Percentiles rank a stretch among this genome's conserved stretches.
Conservation (phyloP, 2,113 vertebrate species). For the Lutjanus erythropterus region DNA sequence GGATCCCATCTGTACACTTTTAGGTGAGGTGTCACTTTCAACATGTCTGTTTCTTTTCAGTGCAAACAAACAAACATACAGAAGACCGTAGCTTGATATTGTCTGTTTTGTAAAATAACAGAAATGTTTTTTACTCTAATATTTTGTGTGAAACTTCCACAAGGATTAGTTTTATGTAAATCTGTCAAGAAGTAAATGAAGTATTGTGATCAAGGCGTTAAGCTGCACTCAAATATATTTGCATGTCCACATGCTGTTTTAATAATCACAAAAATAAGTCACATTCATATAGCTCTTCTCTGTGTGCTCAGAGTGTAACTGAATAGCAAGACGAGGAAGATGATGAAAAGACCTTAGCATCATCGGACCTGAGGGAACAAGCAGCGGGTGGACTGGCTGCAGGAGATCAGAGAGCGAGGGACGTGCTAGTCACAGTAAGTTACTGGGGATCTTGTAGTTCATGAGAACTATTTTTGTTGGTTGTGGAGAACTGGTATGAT, state of each 20-base stretch:
- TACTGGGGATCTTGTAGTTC: neutral
- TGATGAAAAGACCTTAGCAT: too few species aligned
- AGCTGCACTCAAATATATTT: neutral
- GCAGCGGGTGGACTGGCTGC: neutral
- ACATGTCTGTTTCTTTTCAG: slow-evolving; percentile 48
- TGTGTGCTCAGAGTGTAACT: too few species aligned
- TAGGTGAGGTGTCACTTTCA: slow-evolving; percentile 66
- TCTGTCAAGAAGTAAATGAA: slow-evolving; percentile 1
- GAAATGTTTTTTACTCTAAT: neutral
- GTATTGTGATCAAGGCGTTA: neutral
- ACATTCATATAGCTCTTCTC: neutral
- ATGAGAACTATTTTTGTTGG: neutral
- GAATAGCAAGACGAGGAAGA: neutral
- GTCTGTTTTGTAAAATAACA: neutral
- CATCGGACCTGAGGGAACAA: neutral
- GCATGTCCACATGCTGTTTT: neutral
- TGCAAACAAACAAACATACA: slow-evolving; percentile 20
- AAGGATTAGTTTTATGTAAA: neutral
- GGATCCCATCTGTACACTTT: slow-evolving; percentile 77
- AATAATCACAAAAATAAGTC: neutral
- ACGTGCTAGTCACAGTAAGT: neutral
- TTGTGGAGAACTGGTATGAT: neutral
- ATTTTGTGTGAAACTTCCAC: neutral
- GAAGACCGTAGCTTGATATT: neutral
- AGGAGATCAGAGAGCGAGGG: neutral